phyloP scores from a whole-genome alignment of 2,888 invertebrate genomes.

The Ditula angustiorana region DNA sequence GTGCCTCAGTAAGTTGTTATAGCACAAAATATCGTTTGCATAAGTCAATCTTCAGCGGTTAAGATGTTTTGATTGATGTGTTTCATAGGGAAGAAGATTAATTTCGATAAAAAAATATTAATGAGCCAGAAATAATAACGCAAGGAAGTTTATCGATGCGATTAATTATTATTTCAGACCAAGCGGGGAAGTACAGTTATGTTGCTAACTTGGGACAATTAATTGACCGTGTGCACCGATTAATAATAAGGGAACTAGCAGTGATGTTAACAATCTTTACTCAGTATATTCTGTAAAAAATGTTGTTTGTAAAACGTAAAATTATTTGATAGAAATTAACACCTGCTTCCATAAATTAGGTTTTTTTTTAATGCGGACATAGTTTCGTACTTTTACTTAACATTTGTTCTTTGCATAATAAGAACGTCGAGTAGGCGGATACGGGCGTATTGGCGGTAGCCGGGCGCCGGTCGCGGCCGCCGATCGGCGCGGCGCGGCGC shows the following conservation, averaged over 20 bases:
- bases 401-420: conserved; percentile 58
- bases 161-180: conserved; percentile 31
- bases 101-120: conserved; percentile 39
- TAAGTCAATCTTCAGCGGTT: conserved; percentile 14
- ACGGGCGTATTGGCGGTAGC: conserved; percentile 63
- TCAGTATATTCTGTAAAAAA: no score
- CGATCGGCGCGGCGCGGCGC: conserved; percentile 44
- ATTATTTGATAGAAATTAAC: no score
- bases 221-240: no score
- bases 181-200: conserved; percentile 11
- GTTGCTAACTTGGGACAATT: no score
- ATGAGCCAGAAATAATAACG: conserved; percentile 36
- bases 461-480: conserved; percentile 20
- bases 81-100: conserved; percentile 35
- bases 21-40: background rate
- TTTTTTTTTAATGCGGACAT: no score
- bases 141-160: conserved; percentile 35
- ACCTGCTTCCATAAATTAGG: no score
- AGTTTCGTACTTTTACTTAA: no score
- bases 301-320: no score
- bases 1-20: background rate
- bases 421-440: conserved; percentile 61
- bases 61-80: conserved; percentile 34
- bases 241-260: no score
- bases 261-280: no score